Percentiles rank a stretch among this genome's conserved stretches.
These are phyloP conservation scores for Sitta carolinensis DNA, from an alignment of 2,797 vertebrate genomes.

Conservation along the genomic window DNA sequence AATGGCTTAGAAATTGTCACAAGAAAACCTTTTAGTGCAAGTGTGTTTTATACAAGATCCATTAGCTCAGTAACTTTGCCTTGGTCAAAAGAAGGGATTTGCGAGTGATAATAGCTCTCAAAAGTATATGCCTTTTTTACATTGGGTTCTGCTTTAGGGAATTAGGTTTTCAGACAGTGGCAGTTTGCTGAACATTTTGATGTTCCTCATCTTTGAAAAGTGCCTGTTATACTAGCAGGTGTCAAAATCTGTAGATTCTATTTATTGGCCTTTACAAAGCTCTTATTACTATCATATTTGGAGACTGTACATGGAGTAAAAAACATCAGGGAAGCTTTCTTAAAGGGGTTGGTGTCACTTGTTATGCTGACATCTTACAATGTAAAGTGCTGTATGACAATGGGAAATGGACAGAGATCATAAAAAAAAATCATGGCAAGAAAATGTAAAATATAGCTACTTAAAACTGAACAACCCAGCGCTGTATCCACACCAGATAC, in stretches of 20 bases:
- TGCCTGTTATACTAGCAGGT: background rate
- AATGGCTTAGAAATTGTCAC: conserved; percentile 44
- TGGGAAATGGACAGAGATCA: background rate
- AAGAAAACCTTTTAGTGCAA: background rate
- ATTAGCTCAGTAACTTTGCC: background rate
- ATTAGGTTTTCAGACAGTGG: conserved; percentile 18
- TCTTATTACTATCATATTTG: background rate
- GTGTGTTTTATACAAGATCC: background rate
- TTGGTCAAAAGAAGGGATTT: conserved; percentile 18
- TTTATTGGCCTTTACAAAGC: conserved; percentile 13
- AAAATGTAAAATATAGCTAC: background rate
- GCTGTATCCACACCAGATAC: background rate
- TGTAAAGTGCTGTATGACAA: background rate
- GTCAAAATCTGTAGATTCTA: conserved; percentile 2
- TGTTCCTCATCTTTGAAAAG: conserved; percentile 14
- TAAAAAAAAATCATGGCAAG: background rate
- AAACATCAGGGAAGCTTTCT: background rate
- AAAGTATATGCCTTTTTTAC: background rate
- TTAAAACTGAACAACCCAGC: background rate
- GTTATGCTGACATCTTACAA: background rate
- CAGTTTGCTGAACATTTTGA: background rate
- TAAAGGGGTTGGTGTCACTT: background rate
- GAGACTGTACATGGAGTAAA: background rate
- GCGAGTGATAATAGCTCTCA: background rate
- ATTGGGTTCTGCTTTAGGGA: conserved; percentile 10